phyloP scores from a whole-genome alignment of 2,888 invertebrate species.

The Philaethria dido region DNA sequence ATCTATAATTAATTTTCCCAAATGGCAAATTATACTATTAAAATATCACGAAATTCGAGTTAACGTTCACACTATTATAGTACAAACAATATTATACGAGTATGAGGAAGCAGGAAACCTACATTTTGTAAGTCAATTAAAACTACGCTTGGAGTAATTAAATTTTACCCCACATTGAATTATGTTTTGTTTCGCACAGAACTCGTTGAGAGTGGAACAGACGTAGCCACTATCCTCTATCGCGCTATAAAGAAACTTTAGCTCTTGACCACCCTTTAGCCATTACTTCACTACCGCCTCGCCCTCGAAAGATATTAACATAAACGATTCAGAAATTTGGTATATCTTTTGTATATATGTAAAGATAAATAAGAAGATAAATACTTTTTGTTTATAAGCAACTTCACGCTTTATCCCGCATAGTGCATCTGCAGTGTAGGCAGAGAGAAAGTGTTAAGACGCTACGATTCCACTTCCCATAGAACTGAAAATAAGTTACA shows the following conservation, averaged over 20 bases:
- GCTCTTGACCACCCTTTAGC: constrained; percentile 5
- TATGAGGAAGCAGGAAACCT: not conserved
- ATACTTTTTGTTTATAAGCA: not conserved
- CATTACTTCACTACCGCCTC: not conserved
- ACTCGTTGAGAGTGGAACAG: not conserved
- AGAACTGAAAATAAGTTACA: too few relatives aligned
- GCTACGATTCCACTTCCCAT: too few relatives aligned
- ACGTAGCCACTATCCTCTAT: not conserved
- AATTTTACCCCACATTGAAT: constrained; percentile 2
- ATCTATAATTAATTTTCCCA: too few relatives aligned
- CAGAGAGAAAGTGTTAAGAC: too few relatives aligned
- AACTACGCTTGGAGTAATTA: constrained; percentile 10
- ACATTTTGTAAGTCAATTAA: constrained; percentile 10
- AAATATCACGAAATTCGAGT: too few relatives aligned
- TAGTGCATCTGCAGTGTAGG: too few relatives aligned
- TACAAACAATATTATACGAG: not conserved
- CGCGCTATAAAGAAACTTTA: constrained; percentile 10
- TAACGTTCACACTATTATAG: not conserved
- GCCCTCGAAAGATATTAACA: constrained; percentile 7
- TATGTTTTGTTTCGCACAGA: not conserved
- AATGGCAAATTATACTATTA: too few relatives aligned
- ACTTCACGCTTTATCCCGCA: too few relatives aligned
- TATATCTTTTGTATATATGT: not conserved
- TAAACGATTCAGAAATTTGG: constrained; percentile 12
- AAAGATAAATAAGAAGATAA: not conserved